A percentile compares a stretch with the other conserved stretches of the same genome.
Evolutionary conservation across 2,888 invertebrate genomes (phyloP).

Genomic region (Scaptomyza polygonia): DNA sequence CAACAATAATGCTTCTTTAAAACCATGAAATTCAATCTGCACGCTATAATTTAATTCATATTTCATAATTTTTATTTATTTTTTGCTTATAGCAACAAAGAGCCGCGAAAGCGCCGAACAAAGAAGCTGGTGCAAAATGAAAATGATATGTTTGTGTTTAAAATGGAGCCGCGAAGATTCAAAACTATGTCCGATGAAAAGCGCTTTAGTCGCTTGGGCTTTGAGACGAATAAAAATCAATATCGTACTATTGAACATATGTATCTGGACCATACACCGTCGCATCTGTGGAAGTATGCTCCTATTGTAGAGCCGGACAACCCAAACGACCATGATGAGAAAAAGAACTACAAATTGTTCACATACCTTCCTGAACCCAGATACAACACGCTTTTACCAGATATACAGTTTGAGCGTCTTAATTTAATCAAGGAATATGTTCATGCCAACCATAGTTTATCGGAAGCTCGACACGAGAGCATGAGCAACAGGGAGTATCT

Average conservation of each 20-base stretch:
- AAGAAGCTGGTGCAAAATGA: slow-evolving; percentile 70
- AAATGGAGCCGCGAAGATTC: slow-evolving; percentile 72
- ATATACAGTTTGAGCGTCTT: slow-evolving; percentile 80
- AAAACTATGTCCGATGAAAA: slow-evolving; percentile 72
- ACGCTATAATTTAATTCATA: not conserved
- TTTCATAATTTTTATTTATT: not conserved
- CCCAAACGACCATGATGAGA: slow-evolving; percentile 80
- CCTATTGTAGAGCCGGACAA: slow-evolving; percentile 80
- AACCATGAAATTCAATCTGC: no score
- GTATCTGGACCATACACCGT: slow-evolving; percentile 76
- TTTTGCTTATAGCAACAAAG: slow-evolving; percentile 15
- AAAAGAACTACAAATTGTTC: slow-evolving; percentile 81
- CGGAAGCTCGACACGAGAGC: slow-evolving; percentile 43
- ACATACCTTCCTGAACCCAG: slow-evolving; percentile 82
- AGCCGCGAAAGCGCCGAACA: slow-evolving; percentile 55
- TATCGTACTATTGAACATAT: slow-evolving; percentile 57
- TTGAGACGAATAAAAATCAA: slow-evolving; percentile 32
- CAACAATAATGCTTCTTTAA: no score
- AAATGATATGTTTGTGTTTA: slow-evolving; percentile 72
- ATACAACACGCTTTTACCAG: slow-evolving; percentile 81
- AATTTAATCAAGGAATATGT: slow-evolving; percentile 82
- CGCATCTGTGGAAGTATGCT: slow-evolving; percentile 77
- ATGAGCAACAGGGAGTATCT: slow-evolving; percentile 78
- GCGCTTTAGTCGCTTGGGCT: slow-evolving; percentile 56
- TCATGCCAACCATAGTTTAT: slow-evolving; percentile 54